Evolutionary conservation across 2,113 vertebrate species (phyloP), one percentile per base, ranked within the genome.

Genomic region (Cichladusa arquata): DNA sequence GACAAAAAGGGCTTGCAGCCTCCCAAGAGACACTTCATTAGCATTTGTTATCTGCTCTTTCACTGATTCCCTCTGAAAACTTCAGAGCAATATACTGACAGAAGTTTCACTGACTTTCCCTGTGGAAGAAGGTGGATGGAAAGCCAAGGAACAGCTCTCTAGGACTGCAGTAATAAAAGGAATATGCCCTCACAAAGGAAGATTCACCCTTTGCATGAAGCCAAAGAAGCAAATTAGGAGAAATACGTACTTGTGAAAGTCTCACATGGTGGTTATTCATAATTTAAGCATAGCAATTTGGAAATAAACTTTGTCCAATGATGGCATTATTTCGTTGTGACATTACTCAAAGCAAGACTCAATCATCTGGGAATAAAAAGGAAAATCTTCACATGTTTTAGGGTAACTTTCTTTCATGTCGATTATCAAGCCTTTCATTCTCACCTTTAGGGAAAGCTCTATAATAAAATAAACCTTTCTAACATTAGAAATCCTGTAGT

Each of bases 41-140:
- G 33, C 12, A 12, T 94, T 93, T 85, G 58, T 73, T 83, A 82
- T 64, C 88, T 74, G n/a, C 26, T 66, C 33, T 45, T 79, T 64
- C 61, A 45, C 91, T 91, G 92, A 86, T 36, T 90, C 72, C 74
- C 58, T 88, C 81, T 86, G 67, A 67, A 93, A 91, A 82, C 14
- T 74, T 95, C 83, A 50, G 76, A 88, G 85, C 38, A 91, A 54
- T 78, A 53, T 50, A 61, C 81, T 61, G 79, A 85, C 38, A 73
- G 70, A 96, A 86, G 74, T 34, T 53, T 31, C 57, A 31, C 22
- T 60, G 88, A 45, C 83, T 89, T 88, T 56, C n/a, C 54, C 53
- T 28, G 9, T 36, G 92, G 80, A 97, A 70, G 56, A 74, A 74
- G 73, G 58, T 38, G 62, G 45, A 38, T 40, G 22, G 60, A 61